These are phyloP conservation scores for Scalopus aquaticus DNA, from an alignment of 2,113 vertebrate genomes.

Conservation along the genomic window DNA sequence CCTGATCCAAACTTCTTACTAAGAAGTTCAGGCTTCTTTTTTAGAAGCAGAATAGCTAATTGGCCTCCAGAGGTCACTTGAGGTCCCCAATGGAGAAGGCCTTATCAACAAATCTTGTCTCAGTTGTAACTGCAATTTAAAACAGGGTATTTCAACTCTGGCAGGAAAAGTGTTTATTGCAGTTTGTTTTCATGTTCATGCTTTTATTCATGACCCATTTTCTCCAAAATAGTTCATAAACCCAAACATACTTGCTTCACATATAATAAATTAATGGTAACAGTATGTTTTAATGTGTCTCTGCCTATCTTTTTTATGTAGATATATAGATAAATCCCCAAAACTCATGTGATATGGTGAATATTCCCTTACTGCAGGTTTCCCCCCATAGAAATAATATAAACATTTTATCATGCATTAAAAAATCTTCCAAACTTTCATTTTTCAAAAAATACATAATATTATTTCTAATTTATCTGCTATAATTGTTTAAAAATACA, in stretches of 20 bases:
- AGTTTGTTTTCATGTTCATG: conserved; percentile 19
- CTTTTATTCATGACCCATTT: conserved; percentile 22
- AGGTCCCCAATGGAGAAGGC: conserved; percentile 58
- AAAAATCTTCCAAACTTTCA: conserved; percentile 1
- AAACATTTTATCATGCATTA: neutral
- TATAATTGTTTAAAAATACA: conserved; percentile 19
- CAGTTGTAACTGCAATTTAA: conserved; percentile 41
- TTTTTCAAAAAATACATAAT: neutral
- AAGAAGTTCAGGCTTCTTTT: conserved; percentile 61
- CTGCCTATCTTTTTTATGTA: neutral
- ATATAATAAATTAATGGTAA: conserved; percentile 20
- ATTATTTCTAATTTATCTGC: conserved; percentile 2
- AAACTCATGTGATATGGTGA: neutral
- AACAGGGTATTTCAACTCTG: conserved; percentile 12
- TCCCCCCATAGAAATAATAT: neutral
- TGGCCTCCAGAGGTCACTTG: conserved; percentile 69
- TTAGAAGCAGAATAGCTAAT: conserved; percentile 67
- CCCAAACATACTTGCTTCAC: neutral
- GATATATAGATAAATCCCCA: neutral
- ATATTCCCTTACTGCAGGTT: neutral
- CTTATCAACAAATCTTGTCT: neutral
- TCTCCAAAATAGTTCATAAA: neutral
- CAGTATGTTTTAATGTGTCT: neutral
- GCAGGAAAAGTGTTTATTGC: neutral
- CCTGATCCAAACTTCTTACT: conserved; percentile 75